These are phyloP conservation scores for Aphidoletes aphidimyza DNA, from an alignment of 2,888 invertebrate species.

Conservation along the genomic window DNA sequence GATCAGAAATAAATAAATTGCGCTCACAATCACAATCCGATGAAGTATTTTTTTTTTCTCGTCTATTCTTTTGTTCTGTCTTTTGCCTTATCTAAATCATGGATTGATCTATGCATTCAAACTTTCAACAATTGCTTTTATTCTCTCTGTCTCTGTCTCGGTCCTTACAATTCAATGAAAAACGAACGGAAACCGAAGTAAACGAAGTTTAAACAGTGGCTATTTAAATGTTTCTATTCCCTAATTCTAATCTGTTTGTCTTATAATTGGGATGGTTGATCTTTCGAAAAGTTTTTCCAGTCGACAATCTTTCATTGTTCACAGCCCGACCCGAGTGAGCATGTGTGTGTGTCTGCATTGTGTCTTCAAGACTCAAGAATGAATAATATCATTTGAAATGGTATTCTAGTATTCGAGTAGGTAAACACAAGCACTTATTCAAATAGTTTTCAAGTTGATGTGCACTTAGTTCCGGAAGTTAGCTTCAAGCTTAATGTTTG, in stretches of 20 bases:
- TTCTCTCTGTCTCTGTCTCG: no score
- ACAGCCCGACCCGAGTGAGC: background rate
- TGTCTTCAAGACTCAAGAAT: background rate
- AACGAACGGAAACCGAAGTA: no score
- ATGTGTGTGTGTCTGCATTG: background rate
- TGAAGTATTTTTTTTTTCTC: background rate
- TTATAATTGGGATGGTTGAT: conserved; percentile 25
- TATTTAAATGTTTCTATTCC: background rate
- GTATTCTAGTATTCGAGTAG: background rate
- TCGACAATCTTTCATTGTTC: background rate
- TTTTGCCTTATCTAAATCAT: background rate
- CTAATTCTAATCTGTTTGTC: conserved; percentile 26
- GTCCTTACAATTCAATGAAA: no score
- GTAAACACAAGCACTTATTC: conserved; percentile 20
- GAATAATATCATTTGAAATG: background rate
- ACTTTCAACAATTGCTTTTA: background rate
- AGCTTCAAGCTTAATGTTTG: conserved; percentile 24
- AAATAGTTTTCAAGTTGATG: conserved; percentile 16
- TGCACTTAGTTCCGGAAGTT: background rate
- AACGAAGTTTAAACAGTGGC: background rate
- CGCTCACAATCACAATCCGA: background rate
- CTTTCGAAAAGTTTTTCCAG: background rate
- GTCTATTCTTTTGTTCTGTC: no score
- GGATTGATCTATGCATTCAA: background rate
- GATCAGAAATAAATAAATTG: background rate